Evolutionary conservation across 2,797 vertebrate genomes (phyloP), one percentile per base, ranked within the genome.

Genomic region (Anguilla obscura): DNA sequence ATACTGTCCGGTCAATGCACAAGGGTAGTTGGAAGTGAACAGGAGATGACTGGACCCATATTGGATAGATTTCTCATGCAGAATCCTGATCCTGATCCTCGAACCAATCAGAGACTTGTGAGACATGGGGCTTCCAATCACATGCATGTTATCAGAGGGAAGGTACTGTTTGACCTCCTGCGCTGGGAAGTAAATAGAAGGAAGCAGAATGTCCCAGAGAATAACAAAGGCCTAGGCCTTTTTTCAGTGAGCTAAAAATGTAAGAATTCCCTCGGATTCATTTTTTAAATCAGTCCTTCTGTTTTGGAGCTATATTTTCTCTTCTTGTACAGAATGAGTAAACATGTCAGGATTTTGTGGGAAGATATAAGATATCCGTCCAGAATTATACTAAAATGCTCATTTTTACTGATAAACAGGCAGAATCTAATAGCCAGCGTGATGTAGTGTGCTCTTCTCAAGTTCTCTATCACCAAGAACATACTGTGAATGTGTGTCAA

Each of bases 21-120:
- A 30, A 71, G n/a, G 69, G 69, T 71, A 12, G 24, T 69, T 69
- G 63, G 63, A 69, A 69, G 69, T 14, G 69, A 71, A 71, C 69
- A 10, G 69, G 27, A 71, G n/a, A 71, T 71, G 69, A 71, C 69
- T 71, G 69, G 69, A 71, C 69, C 69, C 69, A 30, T 71, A 27
- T 71, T 71, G 69, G 6, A 71, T 30, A 71, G 69, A 71, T 33
- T 30, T 27, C 30, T 71, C 66, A 71, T 30, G n/a, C 9, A 71
- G 9, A 30, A 71, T 71, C 27, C n/a, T 30, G 66, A 71, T 71
- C n/a, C n/a, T 71, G 21, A 27, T 71, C 66, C 66, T 8, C 30
- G 27, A 71, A 27, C 9, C 66, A 30, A 71, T 71, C 66, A 30
- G 66, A 71, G 2, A 69, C 5, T 4, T 6, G 3, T 27, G n/a